Evolutionary conservation across 2,113 vertebrate genomes (phyloP), one percentile per base, ranked within the genome.

Genomic region (Hiodon tergisus): DNA sequence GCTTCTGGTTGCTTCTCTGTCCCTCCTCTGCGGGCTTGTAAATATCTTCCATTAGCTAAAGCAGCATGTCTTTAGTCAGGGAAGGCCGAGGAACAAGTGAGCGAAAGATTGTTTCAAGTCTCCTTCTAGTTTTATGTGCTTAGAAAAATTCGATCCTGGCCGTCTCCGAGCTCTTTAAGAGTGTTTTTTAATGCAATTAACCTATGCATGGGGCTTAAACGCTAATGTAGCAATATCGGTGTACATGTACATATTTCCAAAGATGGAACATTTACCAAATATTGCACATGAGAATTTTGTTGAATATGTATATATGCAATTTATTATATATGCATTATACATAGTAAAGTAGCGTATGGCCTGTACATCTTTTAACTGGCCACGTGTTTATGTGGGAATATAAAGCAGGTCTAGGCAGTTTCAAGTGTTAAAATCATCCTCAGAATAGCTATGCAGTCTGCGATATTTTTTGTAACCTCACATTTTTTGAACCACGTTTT

Each of bases 261-360:
- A 77, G 70, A 71, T 52, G 59, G 13, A 73, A 50, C 71, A 67
- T 74, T 67, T 53, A 57, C 76, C 76, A 77, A 77, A 77, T 69
- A 77, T 67, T 67, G 58, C 54, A 77, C 70, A 67, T 77, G 76
- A 77, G 67, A 72, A 77, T 9, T 54, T 55, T 67, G 50, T 58
- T n/a, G 61, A 72, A 77, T 72, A 67, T 77, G 69, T 72, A 66
- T 72, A 71, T 77, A 65, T 65, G 69, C 75, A 71, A 76, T 65
- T 76, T 54, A 62, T 52, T 31, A 46, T 50, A 52, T 65, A 60
- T 62, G 60, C 60, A 70, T 65, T n/a, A 47, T 13, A 65, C 46
- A 76, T 48, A 46, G 46, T 69, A 55, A 66, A 70, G 69, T 70
- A 55, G 52, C 54, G 14, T 67, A 65, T 68, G 53, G 16, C 51